Evolutionary conservation across 92 coral and sea anemone species (phyloP).

Genomic region (Zoanthus solanderi): DNA sequence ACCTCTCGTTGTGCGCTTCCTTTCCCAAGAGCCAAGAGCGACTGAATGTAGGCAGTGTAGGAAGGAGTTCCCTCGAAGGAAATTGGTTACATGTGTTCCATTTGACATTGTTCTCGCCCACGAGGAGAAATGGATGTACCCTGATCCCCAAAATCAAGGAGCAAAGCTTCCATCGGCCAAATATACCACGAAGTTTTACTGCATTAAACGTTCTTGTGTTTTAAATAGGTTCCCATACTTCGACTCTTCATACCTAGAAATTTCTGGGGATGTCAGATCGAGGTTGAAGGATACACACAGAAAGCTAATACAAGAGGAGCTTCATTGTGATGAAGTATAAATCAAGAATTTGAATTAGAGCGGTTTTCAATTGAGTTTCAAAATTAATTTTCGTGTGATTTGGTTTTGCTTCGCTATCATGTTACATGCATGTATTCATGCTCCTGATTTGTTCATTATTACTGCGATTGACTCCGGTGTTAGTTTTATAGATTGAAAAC

Average conservation of each 20-base stretch:
- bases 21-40: conserved; percentile 48
- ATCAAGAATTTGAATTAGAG: too few species aligned
- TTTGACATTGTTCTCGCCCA: conserved; percentile 56
- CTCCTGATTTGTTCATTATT: too few species aligned
- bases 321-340: conserved; percentile 22
- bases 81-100: conserved; percentile 29
- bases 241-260: conserved; percentile 40
- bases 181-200: conserved; percentile 58
- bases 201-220: conserved; percentile 55
- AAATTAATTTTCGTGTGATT: too few species aligned
- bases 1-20: conserved; percentile 43
- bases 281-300: conserved; percentile 21
- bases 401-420: too few species aligned
- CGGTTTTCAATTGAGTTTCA: too few species aligned
- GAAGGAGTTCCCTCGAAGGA: conserved; percentile 58
- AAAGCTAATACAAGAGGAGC: conserved; percentile 35
- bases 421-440: too few species aligned
- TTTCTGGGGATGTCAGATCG: conserved; percentile 48
- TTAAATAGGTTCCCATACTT: conserved; percentile 60
- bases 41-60: conserved; percentile 63
- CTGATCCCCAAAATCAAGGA: conserved; percentile 54
- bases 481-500: too few species aligned
- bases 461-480: too few species aligned
- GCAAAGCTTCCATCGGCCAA: conserved; percentile 50
- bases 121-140: conserved; percentile 68